Conservation (phyloP, 2,113 vertebrate species). For the Otis tarda region DNA sequence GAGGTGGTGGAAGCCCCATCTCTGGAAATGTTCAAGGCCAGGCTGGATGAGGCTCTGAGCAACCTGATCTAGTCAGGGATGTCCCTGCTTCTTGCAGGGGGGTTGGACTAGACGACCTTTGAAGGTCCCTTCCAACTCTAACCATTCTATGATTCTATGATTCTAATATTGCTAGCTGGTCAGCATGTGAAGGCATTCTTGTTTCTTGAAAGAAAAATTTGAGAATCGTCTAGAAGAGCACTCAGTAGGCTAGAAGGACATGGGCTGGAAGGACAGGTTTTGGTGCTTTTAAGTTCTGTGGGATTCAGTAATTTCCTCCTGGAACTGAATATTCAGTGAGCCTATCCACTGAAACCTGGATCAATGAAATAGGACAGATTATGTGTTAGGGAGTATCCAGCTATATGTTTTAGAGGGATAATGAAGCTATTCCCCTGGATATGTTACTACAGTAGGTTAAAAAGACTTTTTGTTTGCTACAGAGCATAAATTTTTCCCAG, state of each 20-base stretch:
- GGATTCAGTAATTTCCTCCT: neutral
- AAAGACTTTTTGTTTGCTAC: neutral
- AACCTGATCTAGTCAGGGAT: too few relatives aligned
- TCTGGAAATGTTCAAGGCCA: too few relatives aligned
- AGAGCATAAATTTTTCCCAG: neutral
- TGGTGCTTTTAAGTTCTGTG: neutral
- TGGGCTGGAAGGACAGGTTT: neutral
- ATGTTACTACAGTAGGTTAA: neutral
- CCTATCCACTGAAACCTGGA: neutral
- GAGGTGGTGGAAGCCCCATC: too few relatives aligned
- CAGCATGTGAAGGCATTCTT: neutral
- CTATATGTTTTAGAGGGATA: neutral
- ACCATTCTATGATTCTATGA: too few relatives aligned
- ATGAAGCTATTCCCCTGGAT: neutral
- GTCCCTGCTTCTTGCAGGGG: too few relatives aligned
- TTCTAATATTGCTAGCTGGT: neutral
- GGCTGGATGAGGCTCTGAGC: too few relatives aligned
- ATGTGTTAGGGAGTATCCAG: neutral
- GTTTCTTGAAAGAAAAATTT: neutral
- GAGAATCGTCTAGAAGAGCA: neutral
- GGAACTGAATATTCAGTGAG: neutral
- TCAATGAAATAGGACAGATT: neutral
- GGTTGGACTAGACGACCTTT: too few relatives aligned
- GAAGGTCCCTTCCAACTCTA: too few relatives aligned
- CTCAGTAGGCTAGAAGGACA: neutral